phyloP scores from a whole-genome alignment of 2,797 vertebrate species.

The Trichosurus vulpecula region DNA sequence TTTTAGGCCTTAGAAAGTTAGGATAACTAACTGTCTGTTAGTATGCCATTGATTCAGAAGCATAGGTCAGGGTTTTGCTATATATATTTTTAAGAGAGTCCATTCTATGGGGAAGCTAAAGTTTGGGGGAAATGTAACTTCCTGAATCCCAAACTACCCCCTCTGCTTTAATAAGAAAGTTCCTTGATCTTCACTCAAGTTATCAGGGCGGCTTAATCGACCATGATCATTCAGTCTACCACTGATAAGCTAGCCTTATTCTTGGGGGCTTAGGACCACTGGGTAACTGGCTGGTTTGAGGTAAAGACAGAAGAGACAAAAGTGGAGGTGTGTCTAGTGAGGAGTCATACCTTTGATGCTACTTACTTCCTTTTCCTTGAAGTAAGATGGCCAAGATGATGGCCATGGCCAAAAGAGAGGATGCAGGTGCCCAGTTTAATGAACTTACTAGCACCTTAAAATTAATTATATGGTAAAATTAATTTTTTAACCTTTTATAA shows the following conservation, averaged over 20 bases:
- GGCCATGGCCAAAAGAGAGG: background rate
- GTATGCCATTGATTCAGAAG: background rate
- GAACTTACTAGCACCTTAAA: background rate
- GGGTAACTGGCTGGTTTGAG: background rate
- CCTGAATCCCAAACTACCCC: background rate
- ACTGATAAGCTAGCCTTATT: background rate
- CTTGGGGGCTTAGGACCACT: background rate
- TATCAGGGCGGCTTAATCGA: background rate
- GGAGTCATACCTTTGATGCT: background rate
- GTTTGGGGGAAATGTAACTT: background rate
- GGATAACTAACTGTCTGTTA: background rate
- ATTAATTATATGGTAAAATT: background rate
- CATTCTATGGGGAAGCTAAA: background rate
- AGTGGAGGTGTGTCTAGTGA: background rate
- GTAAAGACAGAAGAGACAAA: background rate
- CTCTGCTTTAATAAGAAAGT: background rate
- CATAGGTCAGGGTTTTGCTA: background rate
- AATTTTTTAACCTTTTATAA: background rate
- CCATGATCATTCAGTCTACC: background rate
- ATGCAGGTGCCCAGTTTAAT: background rate
- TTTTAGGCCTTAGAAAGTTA: constrained; percentile 1
- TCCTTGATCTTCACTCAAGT: background rate
- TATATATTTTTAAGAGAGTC: background rate
- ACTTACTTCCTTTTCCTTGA: background rate
- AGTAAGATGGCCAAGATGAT: background rate